Base-by-base conservation (phyloP, 2,797 vertebrate genomes). In the Galaxias olidus region DNA sequence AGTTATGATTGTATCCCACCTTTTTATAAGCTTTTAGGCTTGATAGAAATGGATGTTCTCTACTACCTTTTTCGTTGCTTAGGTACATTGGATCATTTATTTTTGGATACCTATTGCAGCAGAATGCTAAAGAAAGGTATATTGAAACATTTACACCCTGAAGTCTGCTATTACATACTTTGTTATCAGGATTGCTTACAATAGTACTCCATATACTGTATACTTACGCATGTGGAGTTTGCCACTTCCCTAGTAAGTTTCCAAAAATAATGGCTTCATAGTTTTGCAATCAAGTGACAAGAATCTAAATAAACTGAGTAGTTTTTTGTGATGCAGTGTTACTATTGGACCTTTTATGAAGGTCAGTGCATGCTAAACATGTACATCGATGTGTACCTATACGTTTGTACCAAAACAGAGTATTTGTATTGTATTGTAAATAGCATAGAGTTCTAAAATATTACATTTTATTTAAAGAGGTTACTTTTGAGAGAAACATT, bases 351-450 rank as follows among this genome's bases (percentile, higher is more conserved):
- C 43, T 59, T 5, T 13, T 59, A 13, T 13, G 11, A 45, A 43
- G 43, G 17, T 46, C 7, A 5, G 9, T 18, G 57, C 57, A 59
- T 59, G 57, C 57, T 59, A 44, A 17, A 12, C 13, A 59, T 14
- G 42, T 19, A 45, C 40, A 44, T 15, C 17, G 18, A 45, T 44
- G 10, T 59, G 11, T n/a, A 45, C 41, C 13, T 55, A 40, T 13
- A 14, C 41, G 18, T 59, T 59, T 46, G 57, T 46, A 59, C 17
- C 43, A 18, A 14, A 13, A 53, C 45, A 42, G 45, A 42, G 11
- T 45, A 59, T 59, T 59, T 46, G 57, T 59, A 59, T 17, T 44
- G 56, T 58, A 19, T 19, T 59, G 57, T 59, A 59, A 59, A 59
- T 59, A 59, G 56, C n/a, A 46, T 45, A 59, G 42, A 45, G 42